These are phyloP conservation scores for Cottoperca gobio DNA, from an alignment of 2,797 vertebrate species.

Conservation along the genomic window DNA sequence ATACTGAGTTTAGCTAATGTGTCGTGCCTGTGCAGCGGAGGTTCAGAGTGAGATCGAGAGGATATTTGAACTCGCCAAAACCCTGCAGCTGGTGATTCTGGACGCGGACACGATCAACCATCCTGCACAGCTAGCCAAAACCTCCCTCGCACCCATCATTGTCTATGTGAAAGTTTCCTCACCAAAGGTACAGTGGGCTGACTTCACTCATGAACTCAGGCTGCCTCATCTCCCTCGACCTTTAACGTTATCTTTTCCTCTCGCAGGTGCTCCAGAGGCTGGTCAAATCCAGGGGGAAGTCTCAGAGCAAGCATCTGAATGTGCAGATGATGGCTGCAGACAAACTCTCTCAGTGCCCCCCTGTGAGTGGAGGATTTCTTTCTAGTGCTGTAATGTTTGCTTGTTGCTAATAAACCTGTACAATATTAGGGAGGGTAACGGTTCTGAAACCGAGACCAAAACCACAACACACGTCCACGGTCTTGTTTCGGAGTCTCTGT, in stretches of 20 bases:
- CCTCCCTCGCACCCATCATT: slow-evolving; percentile 94
- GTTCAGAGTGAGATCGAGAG: slow-evolving; percentile 98
- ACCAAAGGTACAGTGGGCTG: slow-evolving; percentile 88
- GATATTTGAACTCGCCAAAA: slow-evolving; percentile 97
- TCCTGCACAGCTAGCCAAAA: slow-evolving; percentile 95
- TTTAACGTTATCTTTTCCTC: not conserved
- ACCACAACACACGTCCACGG: no score
- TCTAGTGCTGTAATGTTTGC: not conserved
- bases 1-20: not conserved
- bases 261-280: slow-evolving; percentile 93
- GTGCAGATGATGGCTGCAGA: slow-evolving; percentile 98
- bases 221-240: not conserved
- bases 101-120: slow-evolving; percentile 98
- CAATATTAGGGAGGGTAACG: no score
- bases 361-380: slow-evolving; percentile 83
- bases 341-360: slow-evolving; percentile 95
- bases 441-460: no score
- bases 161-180: slow-evolving; percentile 97
- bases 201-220: not conserved
- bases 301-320: slow-evolving; percentile 96
- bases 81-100: slow-evolving; percentile 93
- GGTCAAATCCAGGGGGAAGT: slow-evolving; percentile 97
- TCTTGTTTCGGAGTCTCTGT: no score
- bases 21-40: slow-evolving; percentile 85
- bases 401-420: not conserved